phyloP scores from a whole-genome alignment of 2,888 invertebrate species.

The Parnassius smintheus region DNA sequence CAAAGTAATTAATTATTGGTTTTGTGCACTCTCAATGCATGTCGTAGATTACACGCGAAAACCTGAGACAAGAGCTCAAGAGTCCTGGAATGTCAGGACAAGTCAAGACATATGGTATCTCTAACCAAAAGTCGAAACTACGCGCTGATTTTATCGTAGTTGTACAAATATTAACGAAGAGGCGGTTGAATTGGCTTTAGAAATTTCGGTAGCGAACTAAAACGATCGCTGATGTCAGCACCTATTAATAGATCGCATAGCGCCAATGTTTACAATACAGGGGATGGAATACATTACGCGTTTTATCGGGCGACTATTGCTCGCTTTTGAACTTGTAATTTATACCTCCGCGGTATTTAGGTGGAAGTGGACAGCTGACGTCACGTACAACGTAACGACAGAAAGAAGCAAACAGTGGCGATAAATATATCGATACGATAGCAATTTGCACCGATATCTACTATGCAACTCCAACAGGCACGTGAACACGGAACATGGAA shows the following conservation, averaged over 20 bases:
- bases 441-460: slow-evolving; percentile 65
- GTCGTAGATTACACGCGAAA: too few species aligned
- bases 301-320: too few species aligned
- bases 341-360: slow-evolving; percentile 1
- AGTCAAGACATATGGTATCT: too few species aligned
- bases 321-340: slow-evolving; percentile 19
- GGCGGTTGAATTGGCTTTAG: slow-evolving; percentile 34
- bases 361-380: slow-evolving; percentile 44
- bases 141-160: too few species aligned
- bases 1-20: too few species aligned
- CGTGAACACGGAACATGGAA: slow-evolving; percentile 23
- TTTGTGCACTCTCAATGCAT: too few species aligned
- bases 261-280: slow-evolving; percentile 65
- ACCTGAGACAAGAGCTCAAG: too few species aligned
- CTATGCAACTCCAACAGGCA: slow-evolving; percentile 44
- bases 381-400: slow-evolving; percentile 59
- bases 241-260: slow-evolving; percentile 63
- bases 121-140: too few species aligned
- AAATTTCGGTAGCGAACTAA: slow-evolving; percentile 52
- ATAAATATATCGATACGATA: slow-evolving; percentile 68
- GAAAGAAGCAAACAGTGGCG: slow-evolving; percentile 71
- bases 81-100: too few species aligned
- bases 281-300: slow-evolving; percentile 46
- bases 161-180: background rate
- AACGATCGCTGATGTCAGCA: slow-evolving; percentile 62